These are phyloP conservation scores for Canis aureus DNA, from an alignment of 2,113 vertebrate genomes.

Conservation along the genomic window DNA sequence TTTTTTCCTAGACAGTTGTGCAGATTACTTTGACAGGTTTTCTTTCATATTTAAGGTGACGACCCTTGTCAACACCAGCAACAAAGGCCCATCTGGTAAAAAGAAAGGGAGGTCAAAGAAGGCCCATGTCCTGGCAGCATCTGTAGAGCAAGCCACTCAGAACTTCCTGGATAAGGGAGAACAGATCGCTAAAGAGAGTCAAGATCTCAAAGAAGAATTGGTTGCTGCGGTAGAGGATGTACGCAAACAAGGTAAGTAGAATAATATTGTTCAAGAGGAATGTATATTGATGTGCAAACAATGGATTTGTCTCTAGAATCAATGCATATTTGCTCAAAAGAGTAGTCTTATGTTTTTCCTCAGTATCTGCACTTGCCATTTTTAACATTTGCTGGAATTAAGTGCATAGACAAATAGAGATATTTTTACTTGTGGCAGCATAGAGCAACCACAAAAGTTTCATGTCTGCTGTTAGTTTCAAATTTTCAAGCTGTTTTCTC, in stretches of 20 bases:
- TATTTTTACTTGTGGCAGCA: neutral
- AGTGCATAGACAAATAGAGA: neutral
- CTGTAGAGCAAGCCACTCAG: slow-evolving; percentile 98
- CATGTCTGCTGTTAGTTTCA: neutral
- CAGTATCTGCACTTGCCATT: neutral
- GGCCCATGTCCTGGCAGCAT: slow-evolving; percentile 97
- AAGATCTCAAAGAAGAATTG: slow-evolving; percentile 97
- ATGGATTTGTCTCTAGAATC: neutral
- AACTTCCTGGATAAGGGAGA: slow-evolving; percentile 99
- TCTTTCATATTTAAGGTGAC: slow-evolving; percentile 91
- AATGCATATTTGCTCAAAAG: neutral
- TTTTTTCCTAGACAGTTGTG: neutral
- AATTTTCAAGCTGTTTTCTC: neutral
- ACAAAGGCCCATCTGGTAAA: slow-evolving; percentile 98
- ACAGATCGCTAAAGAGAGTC: slow-evolving; percentile 98
- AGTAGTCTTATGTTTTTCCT: neutral
- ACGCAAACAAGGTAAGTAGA: slow-evolving; percentile 95
- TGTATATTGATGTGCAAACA: neutral
- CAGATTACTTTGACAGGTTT: neutral
- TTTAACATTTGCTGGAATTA: neutral
- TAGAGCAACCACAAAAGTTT: neutral
- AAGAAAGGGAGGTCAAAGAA: slow-evolving; percentile 99
- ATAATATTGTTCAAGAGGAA: accelerated
- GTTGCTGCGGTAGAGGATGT: slow-evolving; percentile 98
- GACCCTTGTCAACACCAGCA: slow-evolving; percentile 98